phyloP scores from a whole-genome alignment of 2,888 invertebrate genomes.

The Drosophila monieri region DNA sequence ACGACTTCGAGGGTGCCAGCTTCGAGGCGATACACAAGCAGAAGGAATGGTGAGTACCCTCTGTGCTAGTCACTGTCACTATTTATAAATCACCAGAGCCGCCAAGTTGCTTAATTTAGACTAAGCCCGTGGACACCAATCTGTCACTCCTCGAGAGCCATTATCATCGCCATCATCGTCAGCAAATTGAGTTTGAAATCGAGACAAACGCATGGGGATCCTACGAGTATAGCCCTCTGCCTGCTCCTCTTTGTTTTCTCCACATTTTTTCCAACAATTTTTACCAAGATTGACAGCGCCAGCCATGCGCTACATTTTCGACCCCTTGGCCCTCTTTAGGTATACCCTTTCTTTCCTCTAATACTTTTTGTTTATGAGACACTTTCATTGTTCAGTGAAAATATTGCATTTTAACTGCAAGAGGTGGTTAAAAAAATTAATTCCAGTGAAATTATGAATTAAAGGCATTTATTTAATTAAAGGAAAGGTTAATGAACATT shows the following conservation, averaged over 20 bases:
- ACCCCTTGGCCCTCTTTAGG: slow-evolving; percentile 14
- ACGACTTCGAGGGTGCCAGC: slow-evolving; percentile 88
- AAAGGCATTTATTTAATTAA: background rate
- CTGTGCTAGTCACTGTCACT: slow-evolving; percentile 45
- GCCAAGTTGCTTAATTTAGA: slow-evolving; percentile 33
- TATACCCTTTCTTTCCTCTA: slow-evolving; percentile 1
- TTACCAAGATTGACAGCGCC: slow-evolving; percentile 64
- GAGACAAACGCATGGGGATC: slow-evolving; percentile 63
- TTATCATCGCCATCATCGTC: slow-evolving; percentile 41
- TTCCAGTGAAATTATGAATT: background rate
- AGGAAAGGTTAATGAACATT: background rate
- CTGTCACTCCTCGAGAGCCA: slow-evolving; percentile 35
- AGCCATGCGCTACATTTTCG: slow-evolving; percentile 45
- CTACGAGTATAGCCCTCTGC: background rate
- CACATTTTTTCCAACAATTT: slow-evolving; percentile 7
- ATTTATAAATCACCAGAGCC: slow-evolving; percentile 23
- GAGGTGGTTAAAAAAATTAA: background rate
- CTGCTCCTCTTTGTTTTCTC: background rate
- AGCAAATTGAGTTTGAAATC: slow-evolving; percentile 70
- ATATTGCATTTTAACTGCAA: background rate
- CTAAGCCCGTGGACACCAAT: slow-evolving; percentile 36
- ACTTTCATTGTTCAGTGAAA: background rate
- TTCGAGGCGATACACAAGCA: slow-evolving; percentile 87
- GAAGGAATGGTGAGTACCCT: slow-evolving; percentile 85
- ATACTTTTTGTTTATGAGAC: background rate